Evolutionary conservation across 1,140 invertebrate species (phyloP), one percentile per base, ranked within the genome.

Genomic region (Bradysia coprophila): DNA sequence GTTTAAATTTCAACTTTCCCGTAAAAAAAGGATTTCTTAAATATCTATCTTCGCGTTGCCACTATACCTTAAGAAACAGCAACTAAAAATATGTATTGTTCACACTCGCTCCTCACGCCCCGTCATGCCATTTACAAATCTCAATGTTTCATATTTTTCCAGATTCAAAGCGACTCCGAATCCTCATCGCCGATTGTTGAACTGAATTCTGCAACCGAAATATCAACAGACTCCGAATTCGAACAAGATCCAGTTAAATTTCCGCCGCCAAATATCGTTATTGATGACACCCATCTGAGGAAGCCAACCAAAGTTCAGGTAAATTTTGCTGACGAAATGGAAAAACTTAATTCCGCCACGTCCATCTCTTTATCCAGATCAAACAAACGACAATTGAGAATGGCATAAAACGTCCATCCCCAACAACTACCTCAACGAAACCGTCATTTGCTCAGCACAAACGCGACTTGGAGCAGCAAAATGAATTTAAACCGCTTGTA

Each of bases 201-300:
- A 46, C 74, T 78, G 43, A 83, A 85, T 51, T 86, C 83, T 10
- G 85, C 84, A 2, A 90, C 85, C 1, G 86, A 89, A 67, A 87
- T 91, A 45, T 86, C 83, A 37, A 91, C 86, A 0, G 86, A 91
- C 56, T 89, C 85, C 4, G 86, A 91, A 58, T 90, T 90, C 51
- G 85, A 84, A 41, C 76, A 84, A 46, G 83, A 87, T n/a, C 77
- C 79, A 8, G 73, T 74, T 0, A 67, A 66, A 42, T 68, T 72
- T 18, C 65, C 76, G 18, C 73, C 72, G 5, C 63, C 72, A 33
- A 78, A 76, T 46, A 65, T 74, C 6, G 73, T 78, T 40, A 76
- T 77, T 51, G 76, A 80, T 48, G 58, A 61, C 45, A 52, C 58
- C 40, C 57, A 61, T 47, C 41, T 61, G 46, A 50, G 49, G 36